phyloP scores from a whole-genome alignment of 1,140 invertebrate species.

The Palaemon carinicauda region DNA sequence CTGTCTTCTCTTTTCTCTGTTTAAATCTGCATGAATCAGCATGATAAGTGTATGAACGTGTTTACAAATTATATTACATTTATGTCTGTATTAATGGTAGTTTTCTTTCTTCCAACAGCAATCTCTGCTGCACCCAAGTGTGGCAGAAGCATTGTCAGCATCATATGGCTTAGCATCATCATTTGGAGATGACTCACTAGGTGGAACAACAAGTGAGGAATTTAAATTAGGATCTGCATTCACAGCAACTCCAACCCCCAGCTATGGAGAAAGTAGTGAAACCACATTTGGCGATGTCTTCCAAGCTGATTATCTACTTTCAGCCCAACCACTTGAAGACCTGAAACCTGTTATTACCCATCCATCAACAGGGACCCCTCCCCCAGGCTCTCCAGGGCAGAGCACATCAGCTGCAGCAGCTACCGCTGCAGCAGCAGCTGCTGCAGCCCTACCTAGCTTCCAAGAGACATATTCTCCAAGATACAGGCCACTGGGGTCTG shows the following conservation, averaged over 20 bases:
- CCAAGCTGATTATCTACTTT: slow-evolving; percentile 54
- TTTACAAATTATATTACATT: background rate
- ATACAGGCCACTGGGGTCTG: slow-evolving; percentile 68
- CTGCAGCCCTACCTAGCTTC: slow-evolving; percentile 77
- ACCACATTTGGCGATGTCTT: slow-evolving; percentile 56
- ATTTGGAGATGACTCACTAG: slow-evolving; percentile 56
- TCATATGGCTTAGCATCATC: slow-evolving; percentile 62
- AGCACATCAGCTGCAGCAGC: slow-evolving; percentile 66
- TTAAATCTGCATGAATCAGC: slow-evolving; percentile 32
- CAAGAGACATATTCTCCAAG: slow-evolving; percentile 80
- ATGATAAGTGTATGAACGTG: slow-evolving; percentile 45
- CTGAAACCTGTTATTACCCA: slow-evolving; percentile 57
- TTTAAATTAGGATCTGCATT: slow-evolving; percentile 55
- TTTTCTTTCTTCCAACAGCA: slow-evolving; percentile 65
- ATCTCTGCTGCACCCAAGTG: slow-evolving; percentile 72
- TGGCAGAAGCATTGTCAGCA: slow-evolving; percentile 72
- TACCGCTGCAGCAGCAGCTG: slow-evolving; percentile 33
- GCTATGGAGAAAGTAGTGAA: slow-evolving; percentile 48
- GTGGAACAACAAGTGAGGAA: slow-evolving; percentile 45
- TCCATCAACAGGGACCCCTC: slow-evolving; percentile 50
- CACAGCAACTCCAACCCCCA: slow-evolving; percentile 50
- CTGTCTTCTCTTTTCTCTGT: slow-evolving; percentile 25
- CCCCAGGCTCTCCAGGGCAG: slow-evolving; percentile 61
- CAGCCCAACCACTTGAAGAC: slow-evolving; percentile 43
- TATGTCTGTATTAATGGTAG: background rate